phyloP scores from a whole-genome alignment of 1,140 invertebrate species.

The Plodia interpunctella region DNA sequence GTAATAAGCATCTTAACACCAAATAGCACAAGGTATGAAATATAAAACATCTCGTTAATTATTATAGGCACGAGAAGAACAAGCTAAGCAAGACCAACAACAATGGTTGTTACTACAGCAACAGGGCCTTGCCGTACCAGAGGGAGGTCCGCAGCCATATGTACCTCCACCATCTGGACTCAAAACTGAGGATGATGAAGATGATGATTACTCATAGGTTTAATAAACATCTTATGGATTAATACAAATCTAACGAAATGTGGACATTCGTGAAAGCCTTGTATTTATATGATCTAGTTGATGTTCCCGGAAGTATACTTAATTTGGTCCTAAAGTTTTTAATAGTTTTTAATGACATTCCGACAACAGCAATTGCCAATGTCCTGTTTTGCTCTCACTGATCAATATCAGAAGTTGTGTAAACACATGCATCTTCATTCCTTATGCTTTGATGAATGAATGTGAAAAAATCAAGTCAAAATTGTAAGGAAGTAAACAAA shows the following conservation, averaged over 20 bases:
- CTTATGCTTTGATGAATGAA: not conserved
- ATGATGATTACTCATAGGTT: constrained; percentile 77
- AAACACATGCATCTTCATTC: too few species aligned
- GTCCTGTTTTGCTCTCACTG: too few species aligned
- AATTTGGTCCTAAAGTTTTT: too few species aligned
- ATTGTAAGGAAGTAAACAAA: too few species aligned
- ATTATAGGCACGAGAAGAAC: constrained; percentile 89
- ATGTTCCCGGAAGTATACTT: too few species aligned
- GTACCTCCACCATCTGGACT: constrained; percentile 69
- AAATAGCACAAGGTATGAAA: too few species aligned
- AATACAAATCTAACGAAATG: not conserved
- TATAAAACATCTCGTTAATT: too few species aligned
- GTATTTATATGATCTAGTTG: not conserved
- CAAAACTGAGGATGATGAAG: constrained; percentile 72
- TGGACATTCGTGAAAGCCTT: not conserved
- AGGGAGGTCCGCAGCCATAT: constrained; percentile 57
- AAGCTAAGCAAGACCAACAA: constrained; percentile 91
- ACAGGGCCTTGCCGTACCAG: constrained; percentile 78
- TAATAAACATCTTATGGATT: not conserved
- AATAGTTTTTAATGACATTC: too few species aligned
- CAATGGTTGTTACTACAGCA: constrained; percentile 91
- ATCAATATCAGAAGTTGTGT: too few species aligned
- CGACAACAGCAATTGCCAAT: too few species aligned
- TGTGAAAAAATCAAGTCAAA: too few species aligned
- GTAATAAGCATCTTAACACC: too few species aligned